Evolutionary conservation across 2,888 invertebrate species (phyloP).

Genomic region (Volucella inflata): DNA sequence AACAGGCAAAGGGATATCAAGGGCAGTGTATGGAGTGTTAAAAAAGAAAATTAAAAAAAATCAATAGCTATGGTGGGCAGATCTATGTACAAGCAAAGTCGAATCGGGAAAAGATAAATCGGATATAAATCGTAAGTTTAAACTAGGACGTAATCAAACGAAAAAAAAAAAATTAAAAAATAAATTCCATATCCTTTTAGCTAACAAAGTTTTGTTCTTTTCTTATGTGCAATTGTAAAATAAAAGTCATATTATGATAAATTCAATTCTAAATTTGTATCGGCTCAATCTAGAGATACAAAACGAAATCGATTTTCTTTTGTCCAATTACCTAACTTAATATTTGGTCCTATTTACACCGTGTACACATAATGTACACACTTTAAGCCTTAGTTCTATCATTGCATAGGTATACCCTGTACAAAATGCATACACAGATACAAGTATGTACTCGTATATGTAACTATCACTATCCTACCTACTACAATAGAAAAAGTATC

Average conservation of each 20-base stretch:
- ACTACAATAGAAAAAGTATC: background rate
- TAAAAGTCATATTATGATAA: slow-evolving; percentile 27
- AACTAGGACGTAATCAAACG: background rate
- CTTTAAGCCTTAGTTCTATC: slow-evolving; percentile 52
- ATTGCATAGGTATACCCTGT: slow-evolving; percentile 28
- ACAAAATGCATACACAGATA: slow-evolving; percentile 6
- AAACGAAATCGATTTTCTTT: slow-evolving; percentile 19
- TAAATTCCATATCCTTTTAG: slow-evolving; percentile 17
- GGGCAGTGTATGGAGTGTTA: background rate
- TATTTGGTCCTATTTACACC: slow-evolving; percentile 75
- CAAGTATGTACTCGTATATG: slow-evolving; percentile 15
- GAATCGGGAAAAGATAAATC: background rate
- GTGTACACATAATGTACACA: slow-evolving; percentile 62
- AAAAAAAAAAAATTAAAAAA: too few relatives aligned
- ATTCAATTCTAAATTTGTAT: slow-evolving; percentile 21
- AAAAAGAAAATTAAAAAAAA: slow-evolving; percentile 1
- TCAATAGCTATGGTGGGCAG: slow-evolving; percentile 25
- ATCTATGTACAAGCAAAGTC: slow-evolving; percentile 42
- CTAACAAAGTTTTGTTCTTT: slow-evolving; percentile 4
- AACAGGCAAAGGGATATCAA: background rate
- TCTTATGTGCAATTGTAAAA: background rate
- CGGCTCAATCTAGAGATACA: background rate
- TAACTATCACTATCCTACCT: slow-evolving; percentile 1
- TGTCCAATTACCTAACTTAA: slow-evolving; percentile 68
- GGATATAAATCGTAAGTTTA: background rate